Conservation (phyloP, 2,797 vertebrate species). For the Gila robusta region DNA sequence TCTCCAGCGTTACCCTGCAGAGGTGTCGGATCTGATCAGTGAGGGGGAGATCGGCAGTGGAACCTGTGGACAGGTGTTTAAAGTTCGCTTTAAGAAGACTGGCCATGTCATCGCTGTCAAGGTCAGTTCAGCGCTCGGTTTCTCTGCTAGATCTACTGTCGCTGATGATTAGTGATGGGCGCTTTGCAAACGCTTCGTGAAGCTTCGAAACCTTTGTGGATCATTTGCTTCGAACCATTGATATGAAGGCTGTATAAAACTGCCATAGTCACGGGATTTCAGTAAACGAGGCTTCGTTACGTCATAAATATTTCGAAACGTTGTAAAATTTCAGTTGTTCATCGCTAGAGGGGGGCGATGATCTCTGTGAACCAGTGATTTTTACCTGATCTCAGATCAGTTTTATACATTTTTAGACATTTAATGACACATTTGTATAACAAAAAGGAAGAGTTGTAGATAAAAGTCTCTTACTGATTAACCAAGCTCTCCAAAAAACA, state of each 20-base stretch:
- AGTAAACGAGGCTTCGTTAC: not conserved
- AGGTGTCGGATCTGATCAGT: conserved; percentile 91
- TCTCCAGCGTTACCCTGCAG: conserved; percentile 89
- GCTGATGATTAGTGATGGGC: not conserved
- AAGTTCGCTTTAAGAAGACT: conserved; percentile 94
- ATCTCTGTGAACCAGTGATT: not conserved
- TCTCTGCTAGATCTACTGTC: not conserved
- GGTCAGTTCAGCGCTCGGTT: conserved; percentile 71
- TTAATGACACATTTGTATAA: too few species aligned
- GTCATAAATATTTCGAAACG: not conserved
- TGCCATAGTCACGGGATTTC: not conserved
- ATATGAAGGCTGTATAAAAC: accelerated
- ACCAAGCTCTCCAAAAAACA: not conserved
- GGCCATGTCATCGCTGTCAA: conserved; percentile 92
- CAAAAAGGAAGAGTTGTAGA: too few species aligned
- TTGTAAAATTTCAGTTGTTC: not conserved
- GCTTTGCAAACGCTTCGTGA: not conserved
- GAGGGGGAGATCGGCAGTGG: conserved; percentile 95
- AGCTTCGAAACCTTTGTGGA: not conserved
- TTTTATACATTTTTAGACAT: too few species aligned
- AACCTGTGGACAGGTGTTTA: conserved; percentile 95
- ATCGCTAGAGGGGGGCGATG: too few species aligned
- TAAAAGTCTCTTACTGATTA: too few species aligned
- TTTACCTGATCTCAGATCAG: not conserved
- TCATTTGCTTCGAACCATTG: not conserved